These are phyloP conservation scores for Ennomos fuscantarius DNA, from an alignment of 2,888 invertebrate genomes.

Conservation along the genomic window DNA sequence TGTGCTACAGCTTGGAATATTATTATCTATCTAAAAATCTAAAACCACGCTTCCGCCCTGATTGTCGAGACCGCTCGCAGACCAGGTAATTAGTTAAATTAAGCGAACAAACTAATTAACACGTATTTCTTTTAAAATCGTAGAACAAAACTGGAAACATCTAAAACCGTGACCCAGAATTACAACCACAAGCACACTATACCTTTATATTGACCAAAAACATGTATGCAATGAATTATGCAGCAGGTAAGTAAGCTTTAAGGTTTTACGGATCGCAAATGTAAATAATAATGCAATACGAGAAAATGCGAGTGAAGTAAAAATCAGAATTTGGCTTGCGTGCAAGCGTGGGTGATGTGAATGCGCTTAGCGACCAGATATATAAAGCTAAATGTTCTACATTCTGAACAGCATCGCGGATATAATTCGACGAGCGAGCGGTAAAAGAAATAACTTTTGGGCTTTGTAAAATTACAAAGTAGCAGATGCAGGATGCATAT, in stretches of 20 bases:
- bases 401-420: conserved; percentile 52
- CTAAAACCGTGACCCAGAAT: conserved; percentile 42
- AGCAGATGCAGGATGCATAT: conserved; percentile 29
- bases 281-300: conserved; percentile 42
- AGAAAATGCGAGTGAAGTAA: conserved; percentile 46
- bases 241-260: too few species aligned
- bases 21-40: not conserved
- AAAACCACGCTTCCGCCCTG: not conserved
- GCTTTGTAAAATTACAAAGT: conserved; percentile 22
- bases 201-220: conserved; percentile 36
- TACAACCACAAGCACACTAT: conserved; percentile 32
- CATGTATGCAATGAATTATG: conserved; percentile 36
- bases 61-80: not conserved
- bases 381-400: conserved; percentile 62
- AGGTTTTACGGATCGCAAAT: conserved; percentile 31
- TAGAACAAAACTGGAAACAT: conserved; percentile 28
- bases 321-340: conserved; percentile 56
- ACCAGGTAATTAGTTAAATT: not conserved
- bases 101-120: conserved; percentile 3
- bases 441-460: conserved; percentile 50
- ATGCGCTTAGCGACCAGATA: conserved; percentile 70
- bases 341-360: conserved; percentile 62
- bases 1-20: not conserved
- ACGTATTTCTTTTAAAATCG: conserved; percentile 4
- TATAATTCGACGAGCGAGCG: conserved; percentile 50